Conservation (phyloP, 2,888 invertebrate species). For the Phalera bucephala region DNA sequence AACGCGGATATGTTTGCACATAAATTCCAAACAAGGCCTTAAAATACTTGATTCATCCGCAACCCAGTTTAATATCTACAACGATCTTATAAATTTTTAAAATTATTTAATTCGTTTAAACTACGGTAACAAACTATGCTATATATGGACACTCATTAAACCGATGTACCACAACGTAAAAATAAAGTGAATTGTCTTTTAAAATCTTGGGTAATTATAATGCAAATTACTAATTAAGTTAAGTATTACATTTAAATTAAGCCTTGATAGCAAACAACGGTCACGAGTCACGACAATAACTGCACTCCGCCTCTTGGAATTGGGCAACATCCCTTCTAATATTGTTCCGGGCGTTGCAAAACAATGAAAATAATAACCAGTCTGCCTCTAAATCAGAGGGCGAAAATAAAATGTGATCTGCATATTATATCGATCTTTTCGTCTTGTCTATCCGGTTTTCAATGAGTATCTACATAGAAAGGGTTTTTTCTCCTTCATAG, state of each 20-base stretch:
- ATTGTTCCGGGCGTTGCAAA: slow-evolving; percentile 27
- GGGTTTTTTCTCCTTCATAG: too few relatives aligned
- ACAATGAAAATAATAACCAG: slow-evolving; percentile 1
- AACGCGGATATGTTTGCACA: not conserved
- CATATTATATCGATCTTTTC: too few relatives aligned
- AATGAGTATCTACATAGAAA: too few relatives aligned
- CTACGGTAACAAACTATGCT: not conserved
- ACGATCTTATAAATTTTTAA: not conserved
- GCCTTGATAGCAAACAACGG: slow-evolving; percentile 39
- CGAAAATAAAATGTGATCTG: too few relatives aligned
- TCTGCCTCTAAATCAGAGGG: too few relatives aligned
- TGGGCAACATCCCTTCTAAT: slow-evolving; percentile 54
- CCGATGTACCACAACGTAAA: too few relatives aligned
- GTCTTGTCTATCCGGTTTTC: too few relatives aligned
- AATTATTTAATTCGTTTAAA: not conserved
- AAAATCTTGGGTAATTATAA: slow-evolving; percentile 9
- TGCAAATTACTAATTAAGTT: slow-evolving; percentile 38
- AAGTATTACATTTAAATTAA: slow-evolving; percentile 39
- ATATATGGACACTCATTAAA: too few relatives aligned
- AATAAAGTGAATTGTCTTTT: not conserved
- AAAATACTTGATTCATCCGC: not conserved
- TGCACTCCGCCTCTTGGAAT: slow-evolving; percentile 22
- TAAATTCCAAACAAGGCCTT: not conserved
- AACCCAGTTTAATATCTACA: not conserved
- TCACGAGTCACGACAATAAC: slow-evolving; percentile 40